These are phyloP conservation scores for Drosophila kambysellisi DNA, from an alignment of 2,888 invertebrate species.

Conservation along the genomic window DNA sequence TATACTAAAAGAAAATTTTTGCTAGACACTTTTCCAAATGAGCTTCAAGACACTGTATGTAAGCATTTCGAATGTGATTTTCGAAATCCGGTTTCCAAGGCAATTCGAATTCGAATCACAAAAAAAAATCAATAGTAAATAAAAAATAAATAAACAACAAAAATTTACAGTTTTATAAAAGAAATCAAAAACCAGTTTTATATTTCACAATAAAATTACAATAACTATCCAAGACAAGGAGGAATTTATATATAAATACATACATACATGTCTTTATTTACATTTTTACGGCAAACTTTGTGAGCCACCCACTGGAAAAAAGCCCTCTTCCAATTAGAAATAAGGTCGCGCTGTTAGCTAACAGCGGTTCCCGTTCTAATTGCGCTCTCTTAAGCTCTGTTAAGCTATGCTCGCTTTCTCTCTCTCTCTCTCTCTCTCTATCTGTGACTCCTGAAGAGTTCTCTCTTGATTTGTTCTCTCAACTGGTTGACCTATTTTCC, in stretches of 20 bases:
- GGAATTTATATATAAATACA: constrained; percentile 2
- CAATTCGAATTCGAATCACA: constrained; percentile 64
- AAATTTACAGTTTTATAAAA: constrained; percentile 29
- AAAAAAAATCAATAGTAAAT: constrained; percentile 30
- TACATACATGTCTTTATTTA: too few relatives aligned
- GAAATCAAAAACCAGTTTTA: constrained; percentile 64
- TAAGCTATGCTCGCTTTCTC: constrained; percentile 24
- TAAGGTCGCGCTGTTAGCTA: constrained; percentile 69
- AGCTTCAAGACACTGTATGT: neutral
- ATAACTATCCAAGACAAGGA: constrained; percentile 9
- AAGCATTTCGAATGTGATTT: constrained; percentile 29
- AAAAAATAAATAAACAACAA: constrained; percentile 43
- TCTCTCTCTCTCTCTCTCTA: constrained; percentile 36
- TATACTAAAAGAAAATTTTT: too few relatives aligned
- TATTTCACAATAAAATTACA: constrained; percentile 19
- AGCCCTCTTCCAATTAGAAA: constrained; percentile 48
- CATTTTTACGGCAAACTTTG: constrained; percentile 25
- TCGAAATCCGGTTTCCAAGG: constrained; percentile 72
- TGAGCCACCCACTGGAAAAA: constrained; percentile 38
- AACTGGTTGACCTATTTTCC: constrained; percentile 80
- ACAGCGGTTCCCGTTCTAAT: constrained; percentile 73
- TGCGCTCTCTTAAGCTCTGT: constrained; percentile 53
- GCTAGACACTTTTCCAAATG: too few relatives aligned
- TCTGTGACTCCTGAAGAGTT: constrained; percentile 28
- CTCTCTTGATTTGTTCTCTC: constrained; percentile 63